phyloP scores from a whole-genome alignment of 2,113 vertebrate species.

The Chlorocebus sabaeus region DNA sequence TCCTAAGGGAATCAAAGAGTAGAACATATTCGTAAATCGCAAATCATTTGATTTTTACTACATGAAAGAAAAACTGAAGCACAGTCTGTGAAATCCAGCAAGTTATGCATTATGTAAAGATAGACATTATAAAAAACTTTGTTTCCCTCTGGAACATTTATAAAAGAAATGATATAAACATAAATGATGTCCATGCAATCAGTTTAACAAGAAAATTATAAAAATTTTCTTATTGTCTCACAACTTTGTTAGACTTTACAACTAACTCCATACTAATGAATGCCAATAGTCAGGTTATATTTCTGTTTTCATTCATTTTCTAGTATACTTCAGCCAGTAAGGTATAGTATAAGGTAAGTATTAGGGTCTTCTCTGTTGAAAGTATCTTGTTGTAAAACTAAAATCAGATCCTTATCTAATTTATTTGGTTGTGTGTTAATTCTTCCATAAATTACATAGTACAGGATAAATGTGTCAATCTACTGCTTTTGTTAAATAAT shows the following conservation, averaged over 20 bases:
- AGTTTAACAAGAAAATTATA: background rate
- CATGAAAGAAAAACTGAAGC: background rate
- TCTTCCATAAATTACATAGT: background rate
- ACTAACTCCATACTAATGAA: background rate
- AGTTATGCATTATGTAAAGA: background rate
- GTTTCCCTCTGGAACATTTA: background rate
- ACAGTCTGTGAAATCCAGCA: background rate
- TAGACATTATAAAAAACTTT: background rate
- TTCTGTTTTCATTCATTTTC: background rate
- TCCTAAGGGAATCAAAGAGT: background rate
- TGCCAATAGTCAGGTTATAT: too few species aligned
- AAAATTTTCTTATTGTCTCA: background rate
- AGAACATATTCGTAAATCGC: background rate
- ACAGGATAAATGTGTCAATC: background rate
- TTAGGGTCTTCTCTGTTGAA: background rate
- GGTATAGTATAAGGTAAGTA: too few species aligned
- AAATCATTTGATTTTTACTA: background rate
- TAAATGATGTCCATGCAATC: background rate
- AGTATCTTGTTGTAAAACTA: background rate
- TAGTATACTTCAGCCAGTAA: background rate
- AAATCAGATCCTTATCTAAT: background rate
- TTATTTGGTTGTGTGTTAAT: background rate
- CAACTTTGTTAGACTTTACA: background rate
- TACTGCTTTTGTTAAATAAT: background rate
- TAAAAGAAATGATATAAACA: background rate